phyloP scores from a whole-genome alignment of 2,797 vertebrate species.

The Lagocephalus sceleratus region DNA sequence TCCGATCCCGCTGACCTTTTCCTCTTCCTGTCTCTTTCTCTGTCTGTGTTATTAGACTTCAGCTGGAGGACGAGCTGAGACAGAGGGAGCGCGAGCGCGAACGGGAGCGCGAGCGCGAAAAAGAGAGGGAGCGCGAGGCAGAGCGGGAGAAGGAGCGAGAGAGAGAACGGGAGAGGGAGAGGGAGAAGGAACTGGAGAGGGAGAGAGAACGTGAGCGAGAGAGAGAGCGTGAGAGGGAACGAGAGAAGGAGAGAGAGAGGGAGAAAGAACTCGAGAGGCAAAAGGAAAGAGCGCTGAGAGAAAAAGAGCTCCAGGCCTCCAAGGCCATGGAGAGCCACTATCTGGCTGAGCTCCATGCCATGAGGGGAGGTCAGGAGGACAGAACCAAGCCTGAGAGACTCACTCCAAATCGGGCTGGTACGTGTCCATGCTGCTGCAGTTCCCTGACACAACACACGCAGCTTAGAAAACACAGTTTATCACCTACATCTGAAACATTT shows the following conservation, averaged over 20 bases:
- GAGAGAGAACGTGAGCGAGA: constrained; percentile 71
- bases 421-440: constrained; percentile 20
- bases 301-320: constrained; percentile 88
- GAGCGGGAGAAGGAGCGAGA: constrained; percentile 78
- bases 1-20: constrained; percentile 10
- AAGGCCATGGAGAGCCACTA: constrained; percentile 91
- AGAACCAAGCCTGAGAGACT: constrained; percentile 87
- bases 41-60: constrained; percentile 77
- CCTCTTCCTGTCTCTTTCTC: constrained; percentile 8
- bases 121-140: constrained; percentile 60
- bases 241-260: constrained; percentile 76
- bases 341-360: constrained; percentile 84
- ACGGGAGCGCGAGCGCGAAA: constrained; percentile 53
- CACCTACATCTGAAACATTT: no score
- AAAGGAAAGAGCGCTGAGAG: constrained; percentile 83
- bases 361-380: constrained; percentile 84
- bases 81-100: constrained; percentile 68
- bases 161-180: constrained; percentile 67
- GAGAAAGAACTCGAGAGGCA: constrained; percentile 85
- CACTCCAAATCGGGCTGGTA: constrained; percentile 87
- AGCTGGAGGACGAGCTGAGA: constrained; percentile 92
- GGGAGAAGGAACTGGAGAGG: constrained; percentile 64
- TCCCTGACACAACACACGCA: neutral
- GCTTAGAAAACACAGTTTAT: no score
- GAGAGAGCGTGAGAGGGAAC: constrained; percentile 80